A percentile compares a stretch with the other conserved stretches of the same genome.
phyloP scores from a whole-genome alignment of 2,888 invertebrate genomes.

The Corythucha ciliata region DNA sequence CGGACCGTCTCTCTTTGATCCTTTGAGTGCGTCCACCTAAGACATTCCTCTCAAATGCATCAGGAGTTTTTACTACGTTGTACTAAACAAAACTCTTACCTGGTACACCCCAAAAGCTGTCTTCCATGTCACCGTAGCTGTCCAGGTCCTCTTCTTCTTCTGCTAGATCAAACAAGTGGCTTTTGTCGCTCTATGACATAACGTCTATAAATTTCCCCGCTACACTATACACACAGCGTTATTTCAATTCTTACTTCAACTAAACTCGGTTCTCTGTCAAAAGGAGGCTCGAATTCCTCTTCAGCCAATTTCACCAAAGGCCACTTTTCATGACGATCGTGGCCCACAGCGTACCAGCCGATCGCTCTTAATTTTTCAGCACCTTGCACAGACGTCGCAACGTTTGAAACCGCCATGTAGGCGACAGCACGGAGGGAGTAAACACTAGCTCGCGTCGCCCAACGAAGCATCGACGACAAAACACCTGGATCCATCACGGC shows the following conservation, averaged over 20 bases:
- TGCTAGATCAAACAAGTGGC: slow-evolving; percentile 30
- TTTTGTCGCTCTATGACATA: slow-evolving; percentile 29
- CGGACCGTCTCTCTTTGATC: slow-evolving; percentile 33
- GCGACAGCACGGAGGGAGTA: slow-evolving; percentile 85
- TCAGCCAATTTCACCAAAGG: slow-evolving; percentile 46
- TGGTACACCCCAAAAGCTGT: slow-evolving; percentile 29
- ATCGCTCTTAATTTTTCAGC: slow-evolving; percentile 55
- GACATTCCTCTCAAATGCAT: not conserved
- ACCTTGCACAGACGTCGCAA: slow-evolving; percentile 74
- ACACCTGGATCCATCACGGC: slow-evolving; percentile 24
- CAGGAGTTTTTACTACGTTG: not conserved
- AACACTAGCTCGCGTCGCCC: slow-evolving; percentile 71
- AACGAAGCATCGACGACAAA: slow-evolving; percentile 44
- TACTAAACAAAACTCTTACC: slow-evolving; percentile 20
- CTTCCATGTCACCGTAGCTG: slow-evolving; percentile 19
- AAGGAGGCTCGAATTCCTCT: slow-evolving; percentile 14
- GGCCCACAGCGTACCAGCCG: slow-evolving; percentile 62
- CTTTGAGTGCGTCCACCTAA: slow-evolving; percentile 27
- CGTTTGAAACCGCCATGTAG: slow-evolving; percentile 75
- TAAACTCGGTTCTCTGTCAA: slow-evolving; percentile 16
- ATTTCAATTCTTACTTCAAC: slow-evolving; percentile 17
- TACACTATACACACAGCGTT: not conserved
- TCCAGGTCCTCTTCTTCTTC: slow-evolving; percentile 28
- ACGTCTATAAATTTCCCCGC: not conserved
- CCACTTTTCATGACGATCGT: slow-evolving; percentile 66